phyloP scores from a whole-genome alignment of 2,113 vertebrate species.

The Cochlearius cochlearius region DNA sequence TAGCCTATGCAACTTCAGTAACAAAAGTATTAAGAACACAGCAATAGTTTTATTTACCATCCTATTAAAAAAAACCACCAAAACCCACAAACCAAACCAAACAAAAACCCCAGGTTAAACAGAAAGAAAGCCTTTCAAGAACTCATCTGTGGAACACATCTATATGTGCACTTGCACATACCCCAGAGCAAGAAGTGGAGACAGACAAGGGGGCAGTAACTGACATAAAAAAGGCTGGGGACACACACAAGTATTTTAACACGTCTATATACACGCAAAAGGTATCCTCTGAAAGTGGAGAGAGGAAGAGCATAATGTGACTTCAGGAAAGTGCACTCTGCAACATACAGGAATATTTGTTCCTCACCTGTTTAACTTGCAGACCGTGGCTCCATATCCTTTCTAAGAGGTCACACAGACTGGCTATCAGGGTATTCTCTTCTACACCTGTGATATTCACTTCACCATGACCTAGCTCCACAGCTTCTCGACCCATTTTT shows the following conservation, averaged over 20 bases:
- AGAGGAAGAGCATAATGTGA: neutral
- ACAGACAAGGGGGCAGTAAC: neutral
- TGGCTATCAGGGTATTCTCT: constrained; percentile 84
- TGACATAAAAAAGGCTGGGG: neutral
- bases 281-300: neutral
- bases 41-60: neutral
- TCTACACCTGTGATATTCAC: constrained; percentile 86
- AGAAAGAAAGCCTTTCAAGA: neutral
- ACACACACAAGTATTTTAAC: neutral
- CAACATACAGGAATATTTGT: neutral
- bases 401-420: constrained; percentile 83
- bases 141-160: neutral
- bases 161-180: neutral
- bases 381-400: constrained; percentile 85
- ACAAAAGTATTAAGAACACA: neutral
- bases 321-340: neutral
- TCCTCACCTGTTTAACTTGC: constrained; percentile 82
- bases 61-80: neutral
- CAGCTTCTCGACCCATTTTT: constrained; percentile 85
- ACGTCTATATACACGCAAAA: neutral
- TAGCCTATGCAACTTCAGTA: neutral
- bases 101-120: neutral
- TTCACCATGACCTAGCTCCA: constrained; percentile 83
- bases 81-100: neutral
- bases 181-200: neutral